A percentile compares a stretch with the other conserved stretches of the same genome.
Conservation (phyloP, 1,140 invertebrate genomes). For the Pogonus chalceus region DNA sequence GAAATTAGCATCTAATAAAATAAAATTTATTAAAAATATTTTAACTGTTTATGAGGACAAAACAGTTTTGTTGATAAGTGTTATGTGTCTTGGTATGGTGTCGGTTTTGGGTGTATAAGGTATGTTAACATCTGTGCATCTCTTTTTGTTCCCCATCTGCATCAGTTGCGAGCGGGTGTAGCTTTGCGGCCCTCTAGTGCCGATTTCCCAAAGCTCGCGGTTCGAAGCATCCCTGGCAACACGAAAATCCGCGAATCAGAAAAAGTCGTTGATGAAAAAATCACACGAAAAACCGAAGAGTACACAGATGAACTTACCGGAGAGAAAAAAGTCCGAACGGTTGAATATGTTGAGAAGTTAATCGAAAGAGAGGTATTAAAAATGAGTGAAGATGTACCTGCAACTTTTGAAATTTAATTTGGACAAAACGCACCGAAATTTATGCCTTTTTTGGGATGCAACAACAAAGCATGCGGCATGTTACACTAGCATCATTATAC, state of each 20-base stretch:
- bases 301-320: conserved; percentile 76
- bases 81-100: too few species aligned
- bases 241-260: conserved; percentile 76
- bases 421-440: not conserved
- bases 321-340: conserved; percentile 72
- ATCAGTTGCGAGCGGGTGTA: not conserved
- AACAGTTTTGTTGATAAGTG: too few species aligned
- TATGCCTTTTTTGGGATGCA: too few species aligned
- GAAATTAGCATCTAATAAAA: too few species aligned
- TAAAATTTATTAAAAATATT: too few species aligned
- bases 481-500: not conserved
- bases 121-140: too few species aligned
- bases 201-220: conserved; percentile 71
- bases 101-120: too few species aligned
- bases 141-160: not conserved
- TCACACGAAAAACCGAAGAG: conserved; percentile 77
- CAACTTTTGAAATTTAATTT: not conserved
- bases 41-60: too few species aligned
- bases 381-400: not conserved
- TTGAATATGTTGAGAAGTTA: conserved; percentile 89
- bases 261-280: conserved; percentile 79
- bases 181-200: conserved; percentile 45
- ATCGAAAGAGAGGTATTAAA: conserved; percentile 85
- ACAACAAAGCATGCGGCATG: not conserved
- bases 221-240: conserved; percentile 69